These are phyloP conservation scores for Stegostoma tigrinum DNA, from an alignment of 2,113 vertebrate genomes.

Conservation along the genomic window DNA sequence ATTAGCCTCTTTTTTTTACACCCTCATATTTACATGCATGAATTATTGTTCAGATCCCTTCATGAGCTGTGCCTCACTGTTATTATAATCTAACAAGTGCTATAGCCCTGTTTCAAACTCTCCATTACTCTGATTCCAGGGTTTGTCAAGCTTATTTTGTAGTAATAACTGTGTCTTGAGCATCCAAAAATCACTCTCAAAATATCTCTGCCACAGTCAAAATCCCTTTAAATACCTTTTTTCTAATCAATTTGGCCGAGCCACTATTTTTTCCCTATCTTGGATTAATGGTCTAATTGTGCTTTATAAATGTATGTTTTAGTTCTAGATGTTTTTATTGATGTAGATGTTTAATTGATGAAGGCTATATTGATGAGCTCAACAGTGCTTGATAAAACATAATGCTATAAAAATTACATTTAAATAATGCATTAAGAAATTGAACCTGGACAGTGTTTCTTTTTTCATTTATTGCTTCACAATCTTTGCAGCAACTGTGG, in stretches of 20 bases:
- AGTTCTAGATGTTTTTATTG: background rate
- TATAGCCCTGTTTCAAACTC: background rate
- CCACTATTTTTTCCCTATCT: background rate
- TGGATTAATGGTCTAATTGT: background rate
- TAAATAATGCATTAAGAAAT: background rate
- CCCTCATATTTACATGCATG: no score
- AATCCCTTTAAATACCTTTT: background rate
- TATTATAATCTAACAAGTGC: background rate
- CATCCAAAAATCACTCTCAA: background rate
- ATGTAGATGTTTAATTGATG: background rate
- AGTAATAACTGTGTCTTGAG: background rate
- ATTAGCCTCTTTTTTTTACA: no score
- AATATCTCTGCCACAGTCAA: background rate
- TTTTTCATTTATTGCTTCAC: background rate
- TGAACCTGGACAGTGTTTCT: background rate
- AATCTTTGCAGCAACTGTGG: background rate
- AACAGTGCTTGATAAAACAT: background rate
- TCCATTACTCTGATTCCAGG: background rate
- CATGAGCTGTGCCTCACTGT: background rate
- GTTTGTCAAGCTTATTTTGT: background rate
- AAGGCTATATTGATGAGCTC: background rate
- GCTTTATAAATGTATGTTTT: background rate
- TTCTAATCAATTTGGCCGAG: background rate
- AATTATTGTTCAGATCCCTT: background rate
- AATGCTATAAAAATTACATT: background rate